Evolutionary conservation across 2,797 vertebrate genomes (phyloP), one percentile per base, ranked within the genome.

Genomic region (Microhierax caerulescens): DNA sequence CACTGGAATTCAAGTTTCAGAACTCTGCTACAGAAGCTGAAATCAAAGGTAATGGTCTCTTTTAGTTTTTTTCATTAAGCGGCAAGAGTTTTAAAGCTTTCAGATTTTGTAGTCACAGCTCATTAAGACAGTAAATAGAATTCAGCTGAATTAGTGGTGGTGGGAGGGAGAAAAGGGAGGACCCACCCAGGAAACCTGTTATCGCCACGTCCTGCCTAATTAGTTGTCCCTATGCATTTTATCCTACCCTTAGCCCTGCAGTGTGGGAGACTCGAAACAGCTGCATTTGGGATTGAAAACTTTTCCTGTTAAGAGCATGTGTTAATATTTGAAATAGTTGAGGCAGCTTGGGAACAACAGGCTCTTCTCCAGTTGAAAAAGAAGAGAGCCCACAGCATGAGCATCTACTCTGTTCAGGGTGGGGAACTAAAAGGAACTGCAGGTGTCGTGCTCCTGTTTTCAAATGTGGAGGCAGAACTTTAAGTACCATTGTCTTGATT

Each of bases 1-100:
- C 99, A 18, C 69, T 99, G 88, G 99, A 99, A 97, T 97, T 98
- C 86, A 98, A 98, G 94, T 87, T 98, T 78, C 97, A 98, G 56
- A 95, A 94, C 17, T 89, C 73, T 72, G 32, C 37, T 28, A 59
- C 81, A 53, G 76, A 95, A 96, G 95, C 97, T 98, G 97, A 98
- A 91, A 87, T 97, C 54, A 95, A 96, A 98, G 98, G 98, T 98
- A 98, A 97, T 69, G 56, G 10, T 65, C 5, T 30, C 21, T 54
- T 70, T 77, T 18, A 24, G 45, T 69, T 76, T 70, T 70, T 16
- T 82, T 84, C 10, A 19, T 81, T 70, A 76, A 83, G 41, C 28
- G 73, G 27, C 6, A 72, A 61, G 47, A 69, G 23, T 39, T 68
- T 20, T 45, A 85, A 54, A 78, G 34, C 17, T 86, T 90, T 84